These are phyloP conservation scores for Schizaphis graminum DNA, from an alignment of 2,888 invertebrate species.

Conservation along the genomic window DNA sequence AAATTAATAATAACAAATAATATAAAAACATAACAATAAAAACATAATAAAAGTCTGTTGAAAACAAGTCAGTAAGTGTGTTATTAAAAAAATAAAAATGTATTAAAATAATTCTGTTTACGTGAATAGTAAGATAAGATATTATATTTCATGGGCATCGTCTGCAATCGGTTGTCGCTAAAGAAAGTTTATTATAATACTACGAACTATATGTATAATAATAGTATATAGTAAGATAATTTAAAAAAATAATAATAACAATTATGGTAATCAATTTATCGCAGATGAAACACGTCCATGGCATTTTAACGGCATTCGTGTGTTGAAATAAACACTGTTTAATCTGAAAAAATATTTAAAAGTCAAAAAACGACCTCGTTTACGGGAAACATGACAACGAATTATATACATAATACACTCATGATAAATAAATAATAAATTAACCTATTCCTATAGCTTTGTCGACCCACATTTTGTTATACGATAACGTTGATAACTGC, in stretches of 20 bases:
- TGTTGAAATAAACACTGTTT: not conserved
- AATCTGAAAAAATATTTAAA: not conserved
- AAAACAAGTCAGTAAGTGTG: not conserved
- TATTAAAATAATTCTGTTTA: not conserved
- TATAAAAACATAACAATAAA: no score
- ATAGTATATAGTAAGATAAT: not conserved
- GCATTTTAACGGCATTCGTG: not conserved
- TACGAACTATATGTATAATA: not conserved
- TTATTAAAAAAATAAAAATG: not conserved
- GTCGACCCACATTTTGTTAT: not conserved
- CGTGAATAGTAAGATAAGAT: not conserved
- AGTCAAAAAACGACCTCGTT: slow-evolving; percentile 14
- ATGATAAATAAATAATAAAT: no score
- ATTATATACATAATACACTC: not conserved
- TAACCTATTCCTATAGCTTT: not conserved
- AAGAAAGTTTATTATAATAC: not conserved
- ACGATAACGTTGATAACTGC: not conserved
- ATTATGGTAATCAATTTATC: not conserved
- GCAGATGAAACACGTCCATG: not conserved
- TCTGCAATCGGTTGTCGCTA: not conserved
- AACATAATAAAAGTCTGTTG: not conserved
- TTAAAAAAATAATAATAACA: no score
- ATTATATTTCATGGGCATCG: not conserved
- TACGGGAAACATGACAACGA: not conserved
- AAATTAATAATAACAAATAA: no score